Conservation (phyloP, 23 tunicate genomes). For the Oikopleura vanhoeffeni region DNA sequence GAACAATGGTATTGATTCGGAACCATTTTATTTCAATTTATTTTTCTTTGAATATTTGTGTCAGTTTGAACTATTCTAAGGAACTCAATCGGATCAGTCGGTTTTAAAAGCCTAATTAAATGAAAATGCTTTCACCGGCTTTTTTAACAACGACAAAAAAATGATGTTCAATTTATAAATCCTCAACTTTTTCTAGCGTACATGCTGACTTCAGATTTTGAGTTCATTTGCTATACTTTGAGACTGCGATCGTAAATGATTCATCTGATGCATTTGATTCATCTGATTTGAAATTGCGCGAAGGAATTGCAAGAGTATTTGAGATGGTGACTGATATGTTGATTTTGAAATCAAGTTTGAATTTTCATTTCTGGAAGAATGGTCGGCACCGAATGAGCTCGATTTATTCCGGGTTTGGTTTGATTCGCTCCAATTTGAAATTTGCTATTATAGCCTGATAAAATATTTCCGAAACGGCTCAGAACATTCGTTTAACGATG, state of each 20-base stretch:
- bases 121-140: no score
- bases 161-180: no score
- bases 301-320: not conserved
- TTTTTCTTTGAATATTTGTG: no score
- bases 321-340: not conserved
- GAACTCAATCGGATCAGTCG: no score
- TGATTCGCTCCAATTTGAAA: not conserved
- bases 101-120: no score
- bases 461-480: no score
- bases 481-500: no score
- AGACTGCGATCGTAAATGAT: not conserved
- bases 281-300: no score
- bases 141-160: no score
- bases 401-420: not conserved
- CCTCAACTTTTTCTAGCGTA: not conserved
- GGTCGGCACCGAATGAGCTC: slow-evolving; percentile 3
- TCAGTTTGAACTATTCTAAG: no score
- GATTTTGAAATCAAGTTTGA: not conserved
- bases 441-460: not conserved
- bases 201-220: not conserved
- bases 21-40: no score
- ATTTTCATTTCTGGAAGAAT: not conserved
- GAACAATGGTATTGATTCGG: no score
- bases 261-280: not conserved
- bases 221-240: not conserved